Percentiles rank a stretch among this genome's conserved stretches.
Conservation (phyloP, 2,888 invertebrate genomes). For the Drosophila yooni region DNA sequence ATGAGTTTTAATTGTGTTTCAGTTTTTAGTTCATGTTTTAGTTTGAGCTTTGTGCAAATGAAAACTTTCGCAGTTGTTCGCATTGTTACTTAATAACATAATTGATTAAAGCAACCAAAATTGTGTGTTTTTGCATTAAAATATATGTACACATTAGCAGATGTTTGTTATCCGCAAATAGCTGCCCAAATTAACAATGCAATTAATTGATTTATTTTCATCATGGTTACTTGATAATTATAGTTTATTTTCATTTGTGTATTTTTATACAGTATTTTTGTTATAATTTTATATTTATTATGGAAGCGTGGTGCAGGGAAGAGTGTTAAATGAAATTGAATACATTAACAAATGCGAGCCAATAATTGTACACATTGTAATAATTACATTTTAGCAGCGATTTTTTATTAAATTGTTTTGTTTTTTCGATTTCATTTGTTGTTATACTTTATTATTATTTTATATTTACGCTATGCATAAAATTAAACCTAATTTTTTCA, state of each 20-base stretch:
- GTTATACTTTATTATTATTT: slow-evolving; percentile 22
- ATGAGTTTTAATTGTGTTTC: slow-evolving; percentile 33
- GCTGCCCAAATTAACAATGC: slow-evolving; percentile 43
- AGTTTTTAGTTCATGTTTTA: background rate
- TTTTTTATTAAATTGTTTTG: slow-evolving; percentile 8
- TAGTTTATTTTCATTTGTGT: slow-evolving; percentile 2
- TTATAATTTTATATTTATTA: background rate
- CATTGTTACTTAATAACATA: slow-evolving; percentile 35
- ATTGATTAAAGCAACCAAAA: slow-evolving; percentile 32
- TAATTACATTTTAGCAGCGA: slow-evolving; percentile 39
- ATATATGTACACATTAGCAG: slow-evolving; percentile 33
- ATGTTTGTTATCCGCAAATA: slow-evolving; percentile 18
- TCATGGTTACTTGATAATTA: slow-evolving; percentile 29
- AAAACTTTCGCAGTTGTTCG: background rate
- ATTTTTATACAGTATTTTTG: slow-evolving; percentile 1
- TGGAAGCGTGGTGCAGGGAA: slow-evolving; percentile 37
- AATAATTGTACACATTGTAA: slow-evolving; percentile 49
- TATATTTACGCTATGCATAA: slow-evolving; percentile 71
- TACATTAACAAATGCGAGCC: slow-evolving; percentile 46
- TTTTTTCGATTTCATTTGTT: slow-evolving; percentile 22
- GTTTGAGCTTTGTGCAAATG: slow-evolving; percentile 34
- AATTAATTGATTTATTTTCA: slow-evolving; percentile 44
- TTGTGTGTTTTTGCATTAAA: slow-evolving; percentile 19
- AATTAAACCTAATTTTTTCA: slow-evolving; percentile 66
- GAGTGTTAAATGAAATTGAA: slow-evolving; percentile 46